These are phyloP conservation scores for Botia almorhae DNA, from an alignment of 2,797 vertebrate genomes.

Conservation along the genomic window DNA sequence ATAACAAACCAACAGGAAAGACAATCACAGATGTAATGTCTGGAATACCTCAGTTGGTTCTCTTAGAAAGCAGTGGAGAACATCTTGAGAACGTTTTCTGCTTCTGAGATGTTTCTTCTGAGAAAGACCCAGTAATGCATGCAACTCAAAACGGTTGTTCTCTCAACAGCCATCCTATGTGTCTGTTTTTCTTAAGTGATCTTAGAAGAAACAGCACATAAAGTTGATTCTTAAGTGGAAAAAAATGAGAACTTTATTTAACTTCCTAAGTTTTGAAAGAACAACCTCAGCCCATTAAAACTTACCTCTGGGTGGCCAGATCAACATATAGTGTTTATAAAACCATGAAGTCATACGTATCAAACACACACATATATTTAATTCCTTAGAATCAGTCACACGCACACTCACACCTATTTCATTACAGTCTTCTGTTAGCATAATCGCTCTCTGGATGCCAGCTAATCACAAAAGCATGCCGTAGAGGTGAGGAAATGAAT, in stretches of 20 bases:
- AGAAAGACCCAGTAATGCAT: no score
- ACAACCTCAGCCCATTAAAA: background rate
- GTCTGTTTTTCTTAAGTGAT: no score
- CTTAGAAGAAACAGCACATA: no score
- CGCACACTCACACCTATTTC: constrained; percentile 12
- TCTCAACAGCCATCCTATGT: background rate
- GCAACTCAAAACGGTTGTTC: no score
- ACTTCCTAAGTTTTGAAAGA: background rate
- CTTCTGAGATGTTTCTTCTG: no score
- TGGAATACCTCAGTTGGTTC: no score
- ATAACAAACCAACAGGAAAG: background rate
- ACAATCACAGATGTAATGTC: no score
- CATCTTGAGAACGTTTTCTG: no score
- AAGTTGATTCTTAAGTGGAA: background rate
- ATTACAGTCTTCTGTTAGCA: constrained; percentile 22
- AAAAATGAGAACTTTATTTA: background rate
- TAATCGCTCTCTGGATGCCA: constrained; percentile 49
- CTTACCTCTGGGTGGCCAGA: no score
- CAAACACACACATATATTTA: constrained; percentile 46
- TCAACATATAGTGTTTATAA: background rate
- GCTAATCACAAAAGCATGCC: constrained; percentile 60
- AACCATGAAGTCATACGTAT: constrained; percentile 16
- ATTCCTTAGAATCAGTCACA: background rate
- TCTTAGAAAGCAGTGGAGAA: no score
- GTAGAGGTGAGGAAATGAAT: background rate